Evolutionary conservation across 2,888 invertebrate genomes (phyloP).

Genomic region (Phymatocera aterrima): DNA sequence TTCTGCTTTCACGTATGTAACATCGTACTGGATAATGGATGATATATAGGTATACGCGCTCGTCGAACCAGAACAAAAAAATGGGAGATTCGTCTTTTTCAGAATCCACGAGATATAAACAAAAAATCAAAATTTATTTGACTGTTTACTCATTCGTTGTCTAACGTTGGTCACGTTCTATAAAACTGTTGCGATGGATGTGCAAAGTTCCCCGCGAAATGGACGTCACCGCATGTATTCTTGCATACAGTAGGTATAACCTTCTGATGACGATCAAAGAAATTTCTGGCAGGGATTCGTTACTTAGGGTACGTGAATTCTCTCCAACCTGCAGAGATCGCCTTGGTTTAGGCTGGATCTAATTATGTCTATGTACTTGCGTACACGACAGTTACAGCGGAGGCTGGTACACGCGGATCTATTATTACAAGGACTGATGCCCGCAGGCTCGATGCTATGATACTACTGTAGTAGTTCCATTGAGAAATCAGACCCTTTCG

Average conservation of each 20-base stretch:
- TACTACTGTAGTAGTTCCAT: neutral
- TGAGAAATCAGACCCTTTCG: neutral
- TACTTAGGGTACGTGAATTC: neutral
- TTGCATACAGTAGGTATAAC: too few species aligned
- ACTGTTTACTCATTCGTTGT: too few species aligned
- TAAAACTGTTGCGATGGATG: too few species aligned
- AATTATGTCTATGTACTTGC: too few species aligned
- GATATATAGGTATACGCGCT: too few species aligned
- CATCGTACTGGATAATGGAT: too few species aligned
- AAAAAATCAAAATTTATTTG: too few species aligned
- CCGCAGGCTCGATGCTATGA: neutral
- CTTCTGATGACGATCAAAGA: neutral
- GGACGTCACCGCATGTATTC: neutral
- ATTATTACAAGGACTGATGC: constrained; percentile 1
- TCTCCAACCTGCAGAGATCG: neutral
- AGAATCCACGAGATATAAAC: too few species aligned
- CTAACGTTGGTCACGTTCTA: too few species aligned
- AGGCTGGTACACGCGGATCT: neutral
- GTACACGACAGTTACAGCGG: too few species aligned
- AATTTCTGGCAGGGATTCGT: neutral
- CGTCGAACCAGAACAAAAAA: too few species aligned
- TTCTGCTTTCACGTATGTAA: neutral
- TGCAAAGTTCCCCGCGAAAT: neutral
- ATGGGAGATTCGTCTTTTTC: neutral
- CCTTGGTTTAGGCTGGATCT: neutral